A percentile compares a stretch with the other conserved stretches of the same genome.
These are phyloP conservation scores for Carlito syrichta DNA, from an alignment of 2,113 vertebrate genomes.

Conservation along the genomic window DNA sequence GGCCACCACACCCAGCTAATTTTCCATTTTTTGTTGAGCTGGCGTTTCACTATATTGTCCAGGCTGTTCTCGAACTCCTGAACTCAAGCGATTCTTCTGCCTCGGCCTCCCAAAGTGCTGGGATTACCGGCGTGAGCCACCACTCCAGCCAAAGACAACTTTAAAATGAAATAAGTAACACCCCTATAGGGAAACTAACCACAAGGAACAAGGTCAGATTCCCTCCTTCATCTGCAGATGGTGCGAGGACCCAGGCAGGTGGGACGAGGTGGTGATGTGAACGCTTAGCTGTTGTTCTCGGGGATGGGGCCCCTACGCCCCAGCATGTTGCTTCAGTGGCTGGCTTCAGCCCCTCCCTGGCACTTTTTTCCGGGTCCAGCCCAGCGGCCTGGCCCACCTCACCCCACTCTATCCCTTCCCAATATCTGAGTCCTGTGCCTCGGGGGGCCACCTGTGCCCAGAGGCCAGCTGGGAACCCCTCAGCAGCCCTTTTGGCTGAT, in stretches of 20 bases:
- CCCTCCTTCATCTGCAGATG: not conserved
- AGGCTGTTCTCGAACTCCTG: not conserved
- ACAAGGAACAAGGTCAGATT: not conserved
- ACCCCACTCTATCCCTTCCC: not conserved
- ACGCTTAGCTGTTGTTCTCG: fast-evolving
- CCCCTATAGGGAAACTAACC: not conserved
- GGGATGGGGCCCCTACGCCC: not conserved
- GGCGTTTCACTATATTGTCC: not conserved
- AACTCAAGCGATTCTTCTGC: not conserved
- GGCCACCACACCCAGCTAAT: too few relatives aligned
- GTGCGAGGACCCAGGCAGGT: not conserved
- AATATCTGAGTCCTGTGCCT: not conserved
- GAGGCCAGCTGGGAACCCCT: not conserved
- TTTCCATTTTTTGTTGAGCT: not conserved
- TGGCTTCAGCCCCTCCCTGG: not conserved
- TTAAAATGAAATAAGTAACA: not conserved
- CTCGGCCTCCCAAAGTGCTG: not conserved
- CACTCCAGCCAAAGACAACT: not conserved
- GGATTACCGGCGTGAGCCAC: not conserved
- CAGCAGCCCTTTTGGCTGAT: not conserved
- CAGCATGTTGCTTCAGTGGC: not conserved
- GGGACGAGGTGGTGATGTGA: fast-evolving
- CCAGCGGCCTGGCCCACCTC: fast-evolving
- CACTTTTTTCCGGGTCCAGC: not conserved
- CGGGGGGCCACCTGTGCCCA: not conserved